Conservation (phyloP, 2,113 vertebrate genomes). For the Bubalus kerabau region DNA sequence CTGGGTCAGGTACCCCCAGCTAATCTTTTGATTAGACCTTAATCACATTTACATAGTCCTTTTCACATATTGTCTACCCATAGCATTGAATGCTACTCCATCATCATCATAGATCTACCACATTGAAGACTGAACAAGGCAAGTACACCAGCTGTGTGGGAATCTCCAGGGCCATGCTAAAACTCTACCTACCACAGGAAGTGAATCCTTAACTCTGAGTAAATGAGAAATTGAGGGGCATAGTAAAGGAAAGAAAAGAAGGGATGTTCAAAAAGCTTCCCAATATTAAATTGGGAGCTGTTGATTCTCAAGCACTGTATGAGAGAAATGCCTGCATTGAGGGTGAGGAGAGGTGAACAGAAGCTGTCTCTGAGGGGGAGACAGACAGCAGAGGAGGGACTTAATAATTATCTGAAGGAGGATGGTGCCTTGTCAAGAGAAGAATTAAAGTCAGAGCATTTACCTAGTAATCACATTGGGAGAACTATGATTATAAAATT, state of each 20-base stretch:
- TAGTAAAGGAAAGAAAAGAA: background rate
- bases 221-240: background rate
- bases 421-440: constrained; percentile 49
- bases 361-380: background rate
- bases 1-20: background rate
- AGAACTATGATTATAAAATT: constrained; percentile 68
- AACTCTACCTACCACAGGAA: background rate
- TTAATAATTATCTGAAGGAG: constrained; percentile 34
- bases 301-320: background rate
- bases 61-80: background rate
- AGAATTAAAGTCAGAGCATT: constrained; percentile 47
- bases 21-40: background rate
- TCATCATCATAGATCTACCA: background rate
- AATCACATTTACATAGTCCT: background rate
- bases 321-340: constrained; percentile 8
- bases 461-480: constrained; percentile 5
- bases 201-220: background rate
- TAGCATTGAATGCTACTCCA: background rate
- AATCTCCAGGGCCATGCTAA: background rate
- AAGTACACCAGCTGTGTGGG: accelerated
- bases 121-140: background rate
- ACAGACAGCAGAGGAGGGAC: background rate
- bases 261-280: background rate
- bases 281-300: background rate
- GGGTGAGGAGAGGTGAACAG: background rate